Evolutionary conservation across 2,113 vertebrate genomes (phyloP).

Genomic region (Scopus umbretta): DNA sequence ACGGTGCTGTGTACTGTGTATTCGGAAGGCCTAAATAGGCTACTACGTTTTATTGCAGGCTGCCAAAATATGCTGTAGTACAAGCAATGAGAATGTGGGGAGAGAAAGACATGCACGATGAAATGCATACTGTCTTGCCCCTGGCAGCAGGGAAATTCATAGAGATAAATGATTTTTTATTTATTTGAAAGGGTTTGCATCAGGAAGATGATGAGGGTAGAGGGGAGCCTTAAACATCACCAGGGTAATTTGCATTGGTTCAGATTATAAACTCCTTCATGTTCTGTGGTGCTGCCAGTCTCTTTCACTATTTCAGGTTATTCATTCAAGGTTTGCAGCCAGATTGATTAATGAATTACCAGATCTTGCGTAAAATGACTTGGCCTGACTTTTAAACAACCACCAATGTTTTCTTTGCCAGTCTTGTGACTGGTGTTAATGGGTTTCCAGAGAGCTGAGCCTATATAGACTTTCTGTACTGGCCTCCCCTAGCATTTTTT

Average conservation of each 20-base stretch:
- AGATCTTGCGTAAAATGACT: slow-evolving; percentile 80
- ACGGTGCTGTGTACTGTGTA: neutral
- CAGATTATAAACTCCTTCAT: neutral
- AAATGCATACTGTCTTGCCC: neutral
- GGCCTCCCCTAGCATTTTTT: slow-evolving; percentile 22
- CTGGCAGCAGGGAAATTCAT: slow-evolving; percentile 39
- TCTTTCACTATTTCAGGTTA: slow-evolving; percentile 71
- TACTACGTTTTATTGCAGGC: neutral
- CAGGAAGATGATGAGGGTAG: neutral
- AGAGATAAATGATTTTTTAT: slow-evolving; percentile 60
- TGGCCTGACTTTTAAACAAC: slow-evolving; percentile 75
- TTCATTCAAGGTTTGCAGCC: slow-evolving; percentile 74
- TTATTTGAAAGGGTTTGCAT: slow-evolving; percentile 40
- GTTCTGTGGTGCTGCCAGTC: slow-evolving; percentile 42
- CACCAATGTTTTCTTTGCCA: slow-evolving; percentile 66
- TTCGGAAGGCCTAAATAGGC: slow-evolving; percentile 46
- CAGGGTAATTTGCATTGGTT: slow-evolving; percentile 40
- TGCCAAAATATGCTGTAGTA: slow-evolving; percentile 39
- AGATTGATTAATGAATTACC: slow-evolving; percentile 82
- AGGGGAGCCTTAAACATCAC: slow-evolving; percentile 31
- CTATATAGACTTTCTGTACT: neutral
- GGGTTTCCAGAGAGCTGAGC: slow-evolving; percentile 56
- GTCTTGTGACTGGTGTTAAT: slow-evolving; percentile 77
- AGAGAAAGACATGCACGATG: neutral
- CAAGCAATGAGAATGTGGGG: neutral